phyloP scores from a whole-genome alignment of 2,113 vertebrate species.

The Bubo scandiacus region DNA sequence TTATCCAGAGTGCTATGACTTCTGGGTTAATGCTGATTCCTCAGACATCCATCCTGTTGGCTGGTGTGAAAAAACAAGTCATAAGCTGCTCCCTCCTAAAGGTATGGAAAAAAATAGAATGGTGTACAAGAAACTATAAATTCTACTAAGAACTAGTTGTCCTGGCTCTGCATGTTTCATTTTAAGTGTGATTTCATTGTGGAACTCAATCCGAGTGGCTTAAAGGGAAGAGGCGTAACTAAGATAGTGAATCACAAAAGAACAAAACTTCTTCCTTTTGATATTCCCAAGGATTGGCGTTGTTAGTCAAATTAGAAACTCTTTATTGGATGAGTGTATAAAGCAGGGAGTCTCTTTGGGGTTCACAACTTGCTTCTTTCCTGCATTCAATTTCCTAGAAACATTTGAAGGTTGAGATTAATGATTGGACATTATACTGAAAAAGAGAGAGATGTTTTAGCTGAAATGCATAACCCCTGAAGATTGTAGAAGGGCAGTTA shows the following conservation, averaged over 20 bases:
- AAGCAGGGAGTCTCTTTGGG: neutral
- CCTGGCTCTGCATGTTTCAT: neutral
- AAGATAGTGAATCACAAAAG: neutral
- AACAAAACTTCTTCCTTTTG: neutral
- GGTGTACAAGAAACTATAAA: neutral
- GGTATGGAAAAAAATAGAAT: conserved; percentile 60
- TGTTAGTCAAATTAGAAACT: neutral
- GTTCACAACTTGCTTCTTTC: neutral
- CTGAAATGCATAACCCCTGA: neutral
- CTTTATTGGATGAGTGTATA: neutral
- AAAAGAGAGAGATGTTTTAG: neutral
- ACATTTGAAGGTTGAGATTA: conserved; percentile 21
- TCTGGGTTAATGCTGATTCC: conserved; percentile 91
- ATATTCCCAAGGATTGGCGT: neutral
- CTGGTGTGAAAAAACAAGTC: conserved; percentile 91
- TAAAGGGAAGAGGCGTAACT: neutral
- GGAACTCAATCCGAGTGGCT: neutral
- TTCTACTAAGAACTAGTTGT: neutral
- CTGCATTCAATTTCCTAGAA: conserved; percentile 10
- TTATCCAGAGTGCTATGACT: conserved; percentile 90
- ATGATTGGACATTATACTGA: conserved; percentile 3
- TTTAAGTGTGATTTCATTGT: neutral
- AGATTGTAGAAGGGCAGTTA: neutral
- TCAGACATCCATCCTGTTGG: conserved; percentile 87
- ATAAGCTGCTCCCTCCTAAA: conserved; percentile 88